Base-by-base conservation (phyloP, 2,888 invertebrate species). In the Meloe dianella region DNA sequence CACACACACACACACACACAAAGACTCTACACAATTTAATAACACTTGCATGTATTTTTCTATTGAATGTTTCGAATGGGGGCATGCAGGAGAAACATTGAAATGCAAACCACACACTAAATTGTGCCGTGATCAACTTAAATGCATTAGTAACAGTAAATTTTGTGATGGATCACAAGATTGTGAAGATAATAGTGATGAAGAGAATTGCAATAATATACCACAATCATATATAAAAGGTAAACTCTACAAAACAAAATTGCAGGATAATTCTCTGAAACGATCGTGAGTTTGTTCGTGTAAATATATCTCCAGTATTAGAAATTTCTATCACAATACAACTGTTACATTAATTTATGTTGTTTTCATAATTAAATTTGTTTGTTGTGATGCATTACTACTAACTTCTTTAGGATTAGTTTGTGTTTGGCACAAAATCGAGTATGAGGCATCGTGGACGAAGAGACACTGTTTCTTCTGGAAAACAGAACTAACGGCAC, bases 141-240 rank as follows among this genome's bases (percentile, higher is more conserved):
- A 80, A 72, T 87, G 87, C 81, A 84, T 88, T 79, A 82, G 82
- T 75, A 78, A 77, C 65, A 73, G 80, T 78, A 84, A 84, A 77
- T 81, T 82, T 73, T 88, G 89, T 80, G 86, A 90, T 81, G 85
- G 86, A 71, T 80, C 80, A 70, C 78, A 81, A 68, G 88, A 90
- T 79, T 90, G 89, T 80, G 79, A 83, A 57, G 89, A 88, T 81
- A 79, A 80, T 67, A 85, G 85, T 75, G 88, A 88, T 75, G 87
- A 88, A 80, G 78, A 80, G 67, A 80, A 82, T 76, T 79, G 80
- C 74, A 64, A 57, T 62, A 54, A 47, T 20, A 27, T 14, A 24
- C 24, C 54, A 7, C 14, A 27, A 54, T 8, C 12, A 14, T 54
- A 27, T 3, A 27, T 27, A 27, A 27, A 54, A 54, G 54, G 54